phyloP scores from a whole-genome alignment of 2,113 vertebrate species.

The Sarotherodon lohbergeri region DNA sequence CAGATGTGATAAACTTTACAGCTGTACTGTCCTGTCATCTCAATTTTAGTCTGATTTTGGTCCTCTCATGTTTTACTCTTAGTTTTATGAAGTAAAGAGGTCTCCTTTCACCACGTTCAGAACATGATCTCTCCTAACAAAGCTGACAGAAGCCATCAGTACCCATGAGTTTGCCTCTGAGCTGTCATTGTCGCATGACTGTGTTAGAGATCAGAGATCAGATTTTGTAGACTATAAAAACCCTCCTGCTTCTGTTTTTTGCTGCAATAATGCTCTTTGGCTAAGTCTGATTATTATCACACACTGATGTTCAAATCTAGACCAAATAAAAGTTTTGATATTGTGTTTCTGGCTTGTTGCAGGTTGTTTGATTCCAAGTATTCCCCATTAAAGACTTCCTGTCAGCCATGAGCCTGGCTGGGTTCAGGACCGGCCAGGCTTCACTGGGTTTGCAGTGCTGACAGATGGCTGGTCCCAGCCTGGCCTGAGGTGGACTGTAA shows the following conservation, averaged over 20 bases:
- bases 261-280: neutral
- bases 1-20: neutral
- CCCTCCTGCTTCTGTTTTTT: neutral
- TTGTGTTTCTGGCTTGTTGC: neutral
- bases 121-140: neutral
- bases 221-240: neutral
- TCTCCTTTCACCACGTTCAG: neutral
- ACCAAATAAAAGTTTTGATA: neutral
- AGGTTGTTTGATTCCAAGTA: neutral
- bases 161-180: neutral
- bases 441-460: neutral
- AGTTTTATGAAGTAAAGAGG: neutral
- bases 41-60: neutral
- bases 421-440: neutral
- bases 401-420: neutral
- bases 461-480: constrained; percentile 36
- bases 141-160: neutral
- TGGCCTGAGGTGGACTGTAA: constrained; percentile 20
- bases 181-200: neutral
- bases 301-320: neutral
- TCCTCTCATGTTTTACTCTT: neutral
- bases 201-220: neutral
- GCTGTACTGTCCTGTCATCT: neutral
- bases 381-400: neutral
- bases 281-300: neutral